phyloP scores from a whole-genome alignment of 2,113 vertebrate species.

The Isichthys henryi region DNA sequence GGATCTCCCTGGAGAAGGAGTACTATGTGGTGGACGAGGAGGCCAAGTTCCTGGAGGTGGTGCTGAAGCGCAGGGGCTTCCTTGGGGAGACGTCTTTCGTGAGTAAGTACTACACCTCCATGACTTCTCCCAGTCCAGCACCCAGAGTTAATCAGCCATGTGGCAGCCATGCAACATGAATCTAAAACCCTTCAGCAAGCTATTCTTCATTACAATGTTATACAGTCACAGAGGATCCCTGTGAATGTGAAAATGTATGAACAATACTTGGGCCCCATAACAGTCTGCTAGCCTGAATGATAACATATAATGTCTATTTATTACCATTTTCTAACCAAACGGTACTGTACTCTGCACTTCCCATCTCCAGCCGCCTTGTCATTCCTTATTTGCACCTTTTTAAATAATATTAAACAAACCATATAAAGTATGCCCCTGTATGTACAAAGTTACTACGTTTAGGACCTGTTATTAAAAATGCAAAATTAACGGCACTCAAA shows the following conservation, averaged over 20 bases:
- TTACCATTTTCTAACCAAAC: not conserved
- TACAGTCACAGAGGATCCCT: not conserved
- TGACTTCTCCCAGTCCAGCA: not conserved
- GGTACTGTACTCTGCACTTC: not conserved
- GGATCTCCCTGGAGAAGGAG: constrained; percentile 88
- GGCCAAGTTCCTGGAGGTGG: constrained; percentile 76
- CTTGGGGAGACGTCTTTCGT: constrained; percentile 92
- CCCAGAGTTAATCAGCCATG: not conserved
- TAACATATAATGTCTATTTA: not conserved
- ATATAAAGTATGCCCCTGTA: not conserved
- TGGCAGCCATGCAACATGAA: not conserved
- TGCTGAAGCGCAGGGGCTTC: constrained; percentile 82
- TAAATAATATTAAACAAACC: not conserved
- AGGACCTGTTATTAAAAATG: not conserved
- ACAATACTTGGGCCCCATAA: not conserved
- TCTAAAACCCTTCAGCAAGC: not conserved
- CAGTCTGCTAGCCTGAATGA: not conserved
- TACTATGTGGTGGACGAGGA: constrained; percentile 84
- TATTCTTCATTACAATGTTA: not conserved
- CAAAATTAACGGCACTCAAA: not conserved
- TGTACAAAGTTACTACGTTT: not conserved
- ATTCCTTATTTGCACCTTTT: not conserved
- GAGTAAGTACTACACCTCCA: constrained; percentile 64
- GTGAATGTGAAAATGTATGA: not conserved
- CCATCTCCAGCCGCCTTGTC: not conserved